Evolutionary conservation across 2,797 vertebrate species (phyloP).

Genomic region (Lophius americanus): DNA sequence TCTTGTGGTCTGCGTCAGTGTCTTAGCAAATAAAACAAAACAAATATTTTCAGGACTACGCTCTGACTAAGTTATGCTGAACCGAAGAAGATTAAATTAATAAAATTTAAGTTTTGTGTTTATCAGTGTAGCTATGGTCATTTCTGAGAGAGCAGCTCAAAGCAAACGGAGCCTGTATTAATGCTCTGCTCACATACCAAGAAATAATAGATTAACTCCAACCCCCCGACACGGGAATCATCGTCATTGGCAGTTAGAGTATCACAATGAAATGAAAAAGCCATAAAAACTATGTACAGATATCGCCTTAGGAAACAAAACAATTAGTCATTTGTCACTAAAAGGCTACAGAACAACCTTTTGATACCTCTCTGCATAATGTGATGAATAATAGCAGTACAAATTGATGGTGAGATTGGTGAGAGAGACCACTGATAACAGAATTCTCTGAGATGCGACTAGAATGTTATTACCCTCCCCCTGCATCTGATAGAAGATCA

Average conservation of each 20-base stretch:
- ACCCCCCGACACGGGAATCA: conserved; percentile 47
- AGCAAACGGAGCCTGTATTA: conserved; percentile 80
- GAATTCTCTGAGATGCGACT: conserved; percentile 84
- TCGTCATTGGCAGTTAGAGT: conserved; percentile 72
- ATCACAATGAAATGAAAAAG: conserved; percentile 69
- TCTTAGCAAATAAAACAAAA: conserved; percentile 27
- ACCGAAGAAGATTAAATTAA: too few species aligned
- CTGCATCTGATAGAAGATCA: conserved; percentile 36
- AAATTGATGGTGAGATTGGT: conserved; percentile 86
- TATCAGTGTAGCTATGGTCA: not conserved
- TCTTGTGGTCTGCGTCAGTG: conserved; percentile 41
- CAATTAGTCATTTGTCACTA: conserved; percentile 84
- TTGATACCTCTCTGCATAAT: conserved; percentile 88
- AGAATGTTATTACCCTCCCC: conserved; percentile 82
- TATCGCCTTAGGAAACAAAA: conserved; percentile 87
- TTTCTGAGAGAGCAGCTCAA: conserved; percentile 30
- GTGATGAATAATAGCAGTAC: conserved; percentile 88
- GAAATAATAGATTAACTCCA: conserved; percentile 37
- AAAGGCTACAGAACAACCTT: conserved; percentile 89
- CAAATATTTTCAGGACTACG: not conserved
- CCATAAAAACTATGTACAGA: conserved; percentile 92
- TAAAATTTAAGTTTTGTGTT: not conserved
- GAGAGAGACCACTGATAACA: conserved; percentile 91
- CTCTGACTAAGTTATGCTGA: too few species aligned
- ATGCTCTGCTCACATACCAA: conserved; percentile 81